Evolutionary conservation across 2,888 invertebrate species (phyloP), one percentile per base, ranked within the genome.

Genomic region (Harpagoxenus sublaevis): DNA sequence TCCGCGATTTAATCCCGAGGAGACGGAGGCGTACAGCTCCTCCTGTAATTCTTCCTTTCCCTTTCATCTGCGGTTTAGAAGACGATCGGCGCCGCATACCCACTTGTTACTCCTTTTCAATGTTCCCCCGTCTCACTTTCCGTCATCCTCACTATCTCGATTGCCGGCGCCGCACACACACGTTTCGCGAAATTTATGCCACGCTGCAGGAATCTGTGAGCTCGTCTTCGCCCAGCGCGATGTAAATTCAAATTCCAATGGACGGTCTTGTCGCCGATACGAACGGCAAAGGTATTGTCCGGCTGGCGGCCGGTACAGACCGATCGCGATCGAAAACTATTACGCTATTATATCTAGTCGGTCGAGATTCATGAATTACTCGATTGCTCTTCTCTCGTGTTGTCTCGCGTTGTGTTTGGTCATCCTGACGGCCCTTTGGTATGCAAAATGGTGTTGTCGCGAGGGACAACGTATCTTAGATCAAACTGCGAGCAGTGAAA

Each of bases 401-500:
- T 39, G 35, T 51, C 18, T 42, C 28, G 39, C n/a, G 60, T 3
- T 9, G 23, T 8, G 39, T 39, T 57, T 6, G 28, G 28, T 3
- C 51, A 12, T 3, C 6, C 3, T 6, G 28, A 28, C 31, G 5
- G 12, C 10, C 28, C 48, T 51, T 62, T 9, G 10, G n/a, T 60
- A 81, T 51, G 60, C 28, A 4, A 60, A 48, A 81, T 62, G 60
- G 10, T 68, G 48, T 71, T 12, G 35, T 15, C 28, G 35, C 18
- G 28, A 55, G 73, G 74, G 85, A 86, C 84, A 75, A 81, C 83
- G 84, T 74, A 84, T 88, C 85, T 89, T 85, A 87, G 87, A 86
- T 77, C 84, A 8, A 81, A 86, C 82, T 84, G 84, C 87, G 83
- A 91, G 84, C 89, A 92, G 93, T 93, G 93, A 93, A 93, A 93